Evolutionary conservation across 2,113 vertebrate species (phyloP), one percentile per base, ranked within the genome.

Genomic region (Apus apus): DNA sequence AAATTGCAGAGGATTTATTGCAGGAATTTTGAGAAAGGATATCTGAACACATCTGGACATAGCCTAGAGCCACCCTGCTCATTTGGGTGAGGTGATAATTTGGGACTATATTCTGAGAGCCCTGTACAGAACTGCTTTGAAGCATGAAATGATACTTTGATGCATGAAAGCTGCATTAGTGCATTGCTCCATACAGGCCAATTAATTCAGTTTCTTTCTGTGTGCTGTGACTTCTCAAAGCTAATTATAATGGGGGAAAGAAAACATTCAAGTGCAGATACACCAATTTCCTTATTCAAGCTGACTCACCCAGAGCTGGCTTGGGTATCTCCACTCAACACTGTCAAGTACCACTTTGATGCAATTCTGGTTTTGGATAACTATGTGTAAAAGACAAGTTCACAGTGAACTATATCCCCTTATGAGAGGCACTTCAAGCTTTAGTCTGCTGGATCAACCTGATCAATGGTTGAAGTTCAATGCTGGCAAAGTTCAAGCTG

Each of bases 401-500:
- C 36, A 34, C 0, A 3, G 32, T 57, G 54, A 87, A 51, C 34
- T 30, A 15, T 30, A 61, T 32, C 23, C 20, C 54, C 16, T 38
- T 51, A 10, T 4, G 9, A 2, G 4, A 87, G 15, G 61, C 66
- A 53, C 43, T 27, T 72, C 13, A 60, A 62, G 43, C 36, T 91
- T 83, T 13, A 67, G 32, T 64, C 32, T 68, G 50, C 36, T 53
- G 56, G 43, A 77, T 43, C 57, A 57, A 57, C n/a, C 66, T 18
- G 48, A 53, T 51, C 43, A 64, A 38, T 30, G 36, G 54, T 48
- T 62, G 43, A 51, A 87, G 73, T 29, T 68, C 27, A 78, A 64
- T 0, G 0, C 9, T 53, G 21, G 61, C 0, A 0, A 78, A 57
- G 48, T 68, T 78, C 27, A 34, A 62, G 45, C 60, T 73, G 34